Conservation (phyloP, 2,888 invertebrate species). For the Drosophila leonis region DNA sequence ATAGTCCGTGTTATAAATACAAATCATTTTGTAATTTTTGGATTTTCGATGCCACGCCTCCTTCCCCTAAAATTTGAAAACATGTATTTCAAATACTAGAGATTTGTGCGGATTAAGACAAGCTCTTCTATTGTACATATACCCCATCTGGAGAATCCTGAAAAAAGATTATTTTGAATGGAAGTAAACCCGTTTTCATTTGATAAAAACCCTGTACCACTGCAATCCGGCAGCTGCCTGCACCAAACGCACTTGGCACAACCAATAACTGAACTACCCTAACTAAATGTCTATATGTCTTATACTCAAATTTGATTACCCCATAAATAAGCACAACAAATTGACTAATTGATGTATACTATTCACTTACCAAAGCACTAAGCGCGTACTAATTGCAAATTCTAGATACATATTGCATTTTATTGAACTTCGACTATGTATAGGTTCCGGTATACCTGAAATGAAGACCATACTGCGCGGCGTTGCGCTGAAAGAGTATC, state of each 20-base stretch:
- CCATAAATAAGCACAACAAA: slow-evolving; percentile 3
- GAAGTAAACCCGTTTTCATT: neutral
- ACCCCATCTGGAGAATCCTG: neutral
- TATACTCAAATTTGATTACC: slow-evolving; percentile 53
- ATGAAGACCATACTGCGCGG: slow-evolving; percentile 99
- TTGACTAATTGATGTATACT: neutral
- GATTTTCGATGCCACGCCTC: too few relatives aligned
- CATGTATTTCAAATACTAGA: too few relatives aligned
- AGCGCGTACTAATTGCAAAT: slow-evolving; percentile 32
- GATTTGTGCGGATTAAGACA: too few relatives aligned
- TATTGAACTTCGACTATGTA: slow-evolving; percentile 46
- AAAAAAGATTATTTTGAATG: neutral
- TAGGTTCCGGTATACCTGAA: slow-evolving; percentile 98
- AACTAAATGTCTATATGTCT: slow-evolving; percentile 65
- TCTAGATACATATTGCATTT: slow-evolving; percentile 23
- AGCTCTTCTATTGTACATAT: too few relatives aligned
- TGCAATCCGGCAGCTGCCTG: slow-evolving; percentile 72
- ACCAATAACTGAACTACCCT: slow-evolving; percentile 18
- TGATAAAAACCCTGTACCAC: slow-evolving; percentile 55
- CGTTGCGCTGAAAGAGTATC: slow-evolving; percentile 98
- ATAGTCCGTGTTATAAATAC: too few relatives aligned
- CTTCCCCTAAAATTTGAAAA: too few relatives aligned
- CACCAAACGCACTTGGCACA: slow-evolving; percentile 67
- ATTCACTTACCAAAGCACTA: slow-evolving; percentile 12
- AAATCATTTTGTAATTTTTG: too few relatives aligned